Evolutionary conservation across 2,797 vertebrate genomes (phyloP), one percentile per base, ranked within the genome.

Genomic region (Enteromius afrohamiltoni): DNA sequence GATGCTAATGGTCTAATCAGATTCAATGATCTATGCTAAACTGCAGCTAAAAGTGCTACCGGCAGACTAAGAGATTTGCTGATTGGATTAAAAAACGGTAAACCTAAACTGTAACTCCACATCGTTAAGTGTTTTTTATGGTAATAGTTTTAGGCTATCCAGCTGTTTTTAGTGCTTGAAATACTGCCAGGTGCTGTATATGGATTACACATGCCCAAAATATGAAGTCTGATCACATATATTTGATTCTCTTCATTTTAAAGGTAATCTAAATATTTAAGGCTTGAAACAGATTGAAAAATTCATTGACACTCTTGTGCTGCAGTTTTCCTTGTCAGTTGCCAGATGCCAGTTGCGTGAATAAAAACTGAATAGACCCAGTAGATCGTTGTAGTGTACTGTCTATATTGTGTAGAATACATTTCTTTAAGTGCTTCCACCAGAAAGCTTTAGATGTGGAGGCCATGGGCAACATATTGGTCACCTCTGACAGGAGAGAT

Each of bases 401-500:
- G 23, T 37, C 6, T 47, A 29, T 47, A 45, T 64, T 77, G 40
- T 65, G 6, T 34, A 37, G 6, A 60, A 37, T 37, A 49, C 0
- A 17, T 4, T 16, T 82, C 17, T 71, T 55, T 49, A 14, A 51
- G 53, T 23, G 70, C 23, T 26, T 74, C 45, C 21, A 77, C 51
- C 40, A 71, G 40, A 60, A 40, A 40, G 14, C 26, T 68, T 75
- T 58, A n/a, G 11, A 65, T 67, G 37, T 82, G 70, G 7, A 79
- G 45, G 58, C 75, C 58, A 79, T 86, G 87, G 83, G 58, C 62
- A 86, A 68, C 64, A 80, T 88, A 86, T 83, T 71, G 64, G 69
- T 79, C 86, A 84, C 82, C 75, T 84, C 62, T 86, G 85, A 84
- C 71, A 84, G 71, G 55, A 55, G 26, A 68, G 77, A 86, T 84